These are phyloP conservation scores for Globicephala melas DNA, from an alignment of 2,113 vertebrate genomes.

Conservation along the genomic window DNA sequence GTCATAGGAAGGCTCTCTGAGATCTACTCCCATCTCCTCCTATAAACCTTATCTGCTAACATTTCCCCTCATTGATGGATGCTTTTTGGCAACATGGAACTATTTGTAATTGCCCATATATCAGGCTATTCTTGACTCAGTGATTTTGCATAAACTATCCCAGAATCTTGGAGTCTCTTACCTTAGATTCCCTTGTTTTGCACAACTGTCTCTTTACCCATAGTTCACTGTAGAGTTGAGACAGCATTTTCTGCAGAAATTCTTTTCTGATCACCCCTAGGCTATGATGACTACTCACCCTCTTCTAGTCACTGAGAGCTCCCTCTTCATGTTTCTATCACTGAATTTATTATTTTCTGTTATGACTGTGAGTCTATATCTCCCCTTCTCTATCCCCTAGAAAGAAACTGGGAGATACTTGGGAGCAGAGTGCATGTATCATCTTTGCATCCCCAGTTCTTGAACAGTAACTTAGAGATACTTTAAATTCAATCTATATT, in stretches of 20 bases:
- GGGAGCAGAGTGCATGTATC: not conserved
- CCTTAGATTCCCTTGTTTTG: not conserved
- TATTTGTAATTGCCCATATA: not conserved
- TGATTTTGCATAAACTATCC: not conserved
- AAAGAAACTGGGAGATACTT: not conserved
- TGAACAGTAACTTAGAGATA: not conserved
- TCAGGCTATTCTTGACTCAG: not conserved
- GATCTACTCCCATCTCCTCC: not conserved
- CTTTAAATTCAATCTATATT: not conserved
- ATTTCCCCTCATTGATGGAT: not conserved
- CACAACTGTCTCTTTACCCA: not conserved
- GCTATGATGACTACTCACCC: not conserved
- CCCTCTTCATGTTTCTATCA: not conserved
- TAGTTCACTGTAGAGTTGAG: not conserved
- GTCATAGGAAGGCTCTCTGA: not conserved
- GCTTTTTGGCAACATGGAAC: not conserved
- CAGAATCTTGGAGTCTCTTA: not conserved
- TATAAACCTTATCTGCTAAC: not conserved
- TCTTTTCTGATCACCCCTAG: not conserved
- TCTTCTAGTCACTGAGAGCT: not conserved
- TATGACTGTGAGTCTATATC: accelerated
- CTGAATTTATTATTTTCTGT: not conserved
- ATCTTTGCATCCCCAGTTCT: not conserved
- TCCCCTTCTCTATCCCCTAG: not conserved
- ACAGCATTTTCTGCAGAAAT: not conserved